Conservation (phyloP, 1,140 invertebrate genomes). For the Semibalanus balanoides region DNA sequence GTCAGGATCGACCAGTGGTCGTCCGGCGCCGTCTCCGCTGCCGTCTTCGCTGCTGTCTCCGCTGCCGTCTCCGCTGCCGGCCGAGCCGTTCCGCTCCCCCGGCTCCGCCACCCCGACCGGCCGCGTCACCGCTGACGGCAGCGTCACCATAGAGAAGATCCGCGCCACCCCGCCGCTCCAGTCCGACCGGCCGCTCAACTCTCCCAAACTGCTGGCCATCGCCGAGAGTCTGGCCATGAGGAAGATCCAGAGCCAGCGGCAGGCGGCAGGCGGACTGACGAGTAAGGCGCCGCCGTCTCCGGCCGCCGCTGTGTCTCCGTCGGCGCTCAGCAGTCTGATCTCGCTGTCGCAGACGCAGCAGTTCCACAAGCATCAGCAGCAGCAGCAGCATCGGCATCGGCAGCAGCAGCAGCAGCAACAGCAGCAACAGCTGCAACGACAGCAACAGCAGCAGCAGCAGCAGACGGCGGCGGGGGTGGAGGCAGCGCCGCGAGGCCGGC, state of each 20-base stretch:
- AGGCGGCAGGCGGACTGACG: too few species aligned
- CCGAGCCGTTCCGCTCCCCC: background rate
- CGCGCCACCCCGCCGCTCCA: background rate
- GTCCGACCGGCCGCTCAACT: background rate
- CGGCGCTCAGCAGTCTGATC: background rate
- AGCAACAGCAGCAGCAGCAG: too few species aligned
- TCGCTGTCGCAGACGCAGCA: background rate
- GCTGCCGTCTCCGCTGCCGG: too few species aligned
- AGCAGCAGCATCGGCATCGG: too few species aligned
- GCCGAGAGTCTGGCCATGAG: background rate
- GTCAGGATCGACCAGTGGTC: background rate
- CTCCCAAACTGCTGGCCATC: conserved; percentile 1
- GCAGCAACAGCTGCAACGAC: too few species aligned
- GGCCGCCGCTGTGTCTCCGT: background rate
- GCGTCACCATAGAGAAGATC: background rate
- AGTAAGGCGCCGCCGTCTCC: background rate
- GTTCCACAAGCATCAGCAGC: background rate
- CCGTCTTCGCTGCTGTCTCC: background rate
- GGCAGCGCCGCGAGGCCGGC: too few species aligned
- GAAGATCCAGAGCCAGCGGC: background rate
- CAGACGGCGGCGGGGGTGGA: background rate
- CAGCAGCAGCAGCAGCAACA: too few species aligned
- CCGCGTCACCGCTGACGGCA: background rate
- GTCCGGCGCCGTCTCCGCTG: background rate
- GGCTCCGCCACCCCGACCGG: background rate